Evolutionary conservation across 1,140 invertebrate genomes (phyloP).

Genomic region (Capitella teleta): DNA sequence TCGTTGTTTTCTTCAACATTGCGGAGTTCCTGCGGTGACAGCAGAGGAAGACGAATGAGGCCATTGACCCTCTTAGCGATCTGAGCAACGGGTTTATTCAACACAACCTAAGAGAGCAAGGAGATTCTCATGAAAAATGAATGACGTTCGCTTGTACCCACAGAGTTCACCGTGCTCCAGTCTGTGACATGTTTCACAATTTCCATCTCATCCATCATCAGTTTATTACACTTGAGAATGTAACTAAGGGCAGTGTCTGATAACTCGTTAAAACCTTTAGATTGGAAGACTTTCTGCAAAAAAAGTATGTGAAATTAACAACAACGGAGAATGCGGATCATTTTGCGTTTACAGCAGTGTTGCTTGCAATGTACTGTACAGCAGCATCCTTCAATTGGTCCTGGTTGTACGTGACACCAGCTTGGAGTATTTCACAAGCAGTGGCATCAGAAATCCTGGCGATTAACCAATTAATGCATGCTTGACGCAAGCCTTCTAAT

Average conservation of each 20-base stretch:
- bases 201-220: slow-evolving; percentile 33
- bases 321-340: no score
- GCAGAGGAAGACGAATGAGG: slow-evolving; percentile 41
- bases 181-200: slow-evolving; percentile 30
- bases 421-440: slow-evolving; percentile 35
- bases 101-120: slow-evolving; percentile 21
- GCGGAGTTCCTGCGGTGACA: slow-evolving; percentile 30
- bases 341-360: slow-evolving; percentile 21
- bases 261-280: slow-evolving; percentile 37
- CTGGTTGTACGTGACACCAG: slow-evolving; percentile 34
- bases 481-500: slow-evolving; percentile 12
- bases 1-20: slow-evolving; percentile 33
- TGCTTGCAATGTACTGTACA: slow-evolving; percentile 29
- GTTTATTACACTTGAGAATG: slow-evolving; percentile 24
- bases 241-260: slow-evolving; percentile 28
- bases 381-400: slow-evolving; percentile 28
- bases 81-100: slow-evolving; percentile 21
- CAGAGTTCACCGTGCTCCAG: slow-evolving; percentile 37
- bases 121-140: not conserved
- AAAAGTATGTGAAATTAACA: not conserved
- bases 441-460: slow-evolving; percentile 28
- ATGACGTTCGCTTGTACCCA: slow-evolving; percentile 15
- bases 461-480: slow-evolving; percentile 28
- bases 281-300: slow-evolving; percentile 31
- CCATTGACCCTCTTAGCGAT: slow-evolving; percentile 22